Evolutionary conservation across 2,113 vertebrate species (phyloP).

Genomic region (Chlorocebus sabaeus): DNA sequence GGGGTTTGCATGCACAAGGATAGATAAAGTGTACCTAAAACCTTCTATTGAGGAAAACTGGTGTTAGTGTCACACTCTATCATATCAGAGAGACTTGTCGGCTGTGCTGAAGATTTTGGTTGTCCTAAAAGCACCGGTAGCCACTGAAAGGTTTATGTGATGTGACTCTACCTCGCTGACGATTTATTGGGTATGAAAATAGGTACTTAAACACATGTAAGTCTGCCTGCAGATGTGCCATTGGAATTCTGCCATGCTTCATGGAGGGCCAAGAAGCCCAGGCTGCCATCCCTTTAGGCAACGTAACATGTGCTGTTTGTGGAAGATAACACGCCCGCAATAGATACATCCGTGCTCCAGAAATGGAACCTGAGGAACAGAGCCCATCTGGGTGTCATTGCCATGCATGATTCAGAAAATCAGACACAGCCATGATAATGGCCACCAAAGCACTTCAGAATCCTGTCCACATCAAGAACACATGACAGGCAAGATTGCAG

Average conservation of each 20-base stretch:
- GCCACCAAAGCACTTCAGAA: neutral
- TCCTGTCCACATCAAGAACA: neutral
- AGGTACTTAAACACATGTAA: neutral
- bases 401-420: neutral
- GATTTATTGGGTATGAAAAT: constrained; percentile 20
- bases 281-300: neutral
- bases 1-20: neutral
- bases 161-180: neutral
- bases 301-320: neutral
- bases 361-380: neutral
- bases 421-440: neutral
- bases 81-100: neutral
- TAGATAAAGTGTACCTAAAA: neutral
- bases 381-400: neutral
- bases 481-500: accelerated
- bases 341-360: neutral
- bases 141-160: neutral
- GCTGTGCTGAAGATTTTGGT: neutral
- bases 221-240: neutral
- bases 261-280: neutral
- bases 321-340: neutral
- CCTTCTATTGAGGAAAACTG: neutral
- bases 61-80: neutral
- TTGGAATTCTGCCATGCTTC: neutral
- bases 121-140: neutral